Evolutionary conservation across 2,888 invertebrate species (phyloP), one percentile per base, ranked within the genome.

Genomic region (Chouioia cunea): DNA sequence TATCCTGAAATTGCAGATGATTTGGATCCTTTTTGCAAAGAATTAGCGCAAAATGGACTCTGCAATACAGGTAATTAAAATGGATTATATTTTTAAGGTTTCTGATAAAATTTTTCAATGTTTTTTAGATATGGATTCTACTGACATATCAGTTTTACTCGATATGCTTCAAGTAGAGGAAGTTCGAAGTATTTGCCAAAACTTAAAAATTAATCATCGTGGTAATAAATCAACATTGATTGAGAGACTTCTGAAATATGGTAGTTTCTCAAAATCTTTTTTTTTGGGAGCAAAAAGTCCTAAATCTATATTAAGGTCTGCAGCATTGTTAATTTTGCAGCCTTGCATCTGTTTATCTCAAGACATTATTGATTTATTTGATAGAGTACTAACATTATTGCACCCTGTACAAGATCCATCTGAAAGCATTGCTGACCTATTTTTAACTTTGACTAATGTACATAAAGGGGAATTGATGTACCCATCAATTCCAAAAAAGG

Each of bases 351-450:
- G 73, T 27, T 65, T 85, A n/a, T 69, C 78, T 4, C n/a, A 73
- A 0, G 68, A 57, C 15, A 74, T 79, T 2, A 70, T 77, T 46
- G 62, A 67, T 64, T 65, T 83, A 46, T 73, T 84, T 48, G 74
- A 83, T 6, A 77, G 77, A 70, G 76, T 85, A 59, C 66, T 83
- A 6, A 79, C 79, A 4, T 72, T 85, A 2, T 75, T 83, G 4
- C 69, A 79, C 6, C 85, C 85, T 3, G 67, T 77, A 58, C 79
- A 78, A 68, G 79, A 82, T 71, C 78, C 81, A 2, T n/a, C 73
- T 14, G 75, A 79, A 63, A 73, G 63, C 6, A 69, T 81, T 2
- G 18, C 75, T 12, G 81, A 82, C 20, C 69, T 77, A 27, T 83
- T 82, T 48, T 65, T 73, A 0, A 77, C 73, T 60, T 65, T 84